A percentile compares a stretch with the other conserved stretches of the same genome.
Evolutionary conservation across 2,888 invertebrate species (phyloP).

Genomic region (Ariolimax columbianus): DNA sequence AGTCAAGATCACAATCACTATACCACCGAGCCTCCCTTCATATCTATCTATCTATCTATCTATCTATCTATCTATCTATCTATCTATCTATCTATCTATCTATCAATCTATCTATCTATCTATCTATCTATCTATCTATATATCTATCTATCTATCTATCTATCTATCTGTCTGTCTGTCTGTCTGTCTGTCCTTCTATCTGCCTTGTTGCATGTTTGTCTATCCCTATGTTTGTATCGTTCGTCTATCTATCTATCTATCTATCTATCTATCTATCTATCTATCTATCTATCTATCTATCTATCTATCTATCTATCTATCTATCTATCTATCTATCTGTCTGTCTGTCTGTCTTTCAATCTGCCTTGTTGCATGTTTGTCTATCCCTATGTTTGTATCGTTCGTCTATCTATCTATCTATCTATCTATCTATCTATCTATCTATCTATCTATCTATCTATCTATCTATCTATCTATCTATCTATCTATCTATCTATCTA

Average conservation of each 20-base stretch:
- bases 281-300: slow-evolving; percentile 20
- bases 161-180: too few species aligned
- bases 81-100: slow-evolving; percentile 20
- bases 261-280: slow-evolving; percentile 20
- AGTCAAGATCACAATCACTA: too few species aligned
- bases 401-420: background rate
- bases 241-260: too few species aligned
- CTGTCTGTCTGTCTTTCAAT: slow-evolving; percentile 6
- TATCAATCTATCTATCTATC: slow-evolving; percentile 18
- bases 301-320: slow-evolving; percentile 20
- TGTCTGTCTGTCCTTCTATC: too few species aligned
- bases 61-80: slow-evolving; percentile 12
- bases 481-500: slow-evolving; percentile 8
- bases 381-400: background rate
- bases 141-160: too few species aligned
- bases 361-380: background rate
- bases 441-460: slow-evolving; percentile 7
- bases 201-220: too few species aligned
- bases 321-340: slow-evolving; percentile 18
- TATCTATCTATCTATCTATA: too few species aligned
- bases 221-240: too few species aligned
- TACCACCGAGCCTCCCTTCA: too few species aligned
- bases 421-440: slow-evolving; percentile 7
- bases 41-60: slow-evolving; percentile 1
- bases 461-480: slow-evolving; percentile 8